Base-by-base conservation (phyloP, 2,888 invertebrate species). In the Hanleya hanleyi region DNA sequence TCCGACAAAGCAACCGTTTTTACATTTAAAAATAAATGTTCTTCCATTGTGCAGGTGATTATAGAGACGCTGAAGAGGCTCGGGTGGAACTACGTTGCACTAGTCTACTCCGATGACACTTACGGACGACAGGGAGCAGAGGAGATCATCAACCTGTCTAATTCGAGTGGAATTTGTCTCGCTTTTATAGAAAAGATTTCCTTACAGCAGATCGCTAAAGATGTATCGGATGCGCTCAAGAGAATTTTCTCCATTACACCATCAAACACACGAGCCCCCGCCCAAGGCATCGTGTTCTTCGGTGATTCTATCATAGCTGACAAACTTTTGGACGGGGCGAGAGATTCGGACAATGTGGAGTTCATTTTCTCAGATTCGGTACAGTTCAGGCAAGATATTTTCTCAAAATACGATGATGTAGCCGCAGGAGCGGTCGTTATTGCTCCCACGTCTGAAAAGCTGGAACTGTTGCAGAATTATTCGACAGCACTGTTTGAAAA, bases 11-110 rank as follows among this genome's bases (percentile, higher is more conserved):
- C n/a, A n/a, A n/a, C n/a, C n/a, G n/a, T n/a, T n/a, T n/a, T n/a
- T n/a, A n/a, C n/a, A n/a, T n/a, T n/a, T n/a, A n/a, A n/a, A n/a
- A n/a, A n/a, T n/a, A n/a, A n/a, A n/a, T n/a, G n/a, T n/a, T n/a
- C n/a, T n/a, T n/a, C n/a, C n/a, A n/a, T n/a, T 22, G 64, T 70
- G 9, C 51, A 83, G 82, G 77, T 74, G 1, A 81, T 83, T 73
- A 37, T 79, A 1, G 37, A 78, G 57, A 57, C 81, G 18, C 67
- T 83, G 71, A 9, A 73, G 22, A 5, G 61, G 9, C 71, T 82
- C 6, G 70, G 75, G 47, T 83, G 83, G 83, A 83, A 80, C 49
- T 73, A 81, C 49, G 77, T 83, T 15, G 83, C 79, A n/a, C 71
- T 82, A 1, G 65, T 81, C 7, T 80, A 80, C 49, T 78, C 78